These are phyloP conservation scores for Erethizon dorsatum DNA, from an alignment of 2,797 vertebrate genomes.

Conservation along the genomic window DNA sequence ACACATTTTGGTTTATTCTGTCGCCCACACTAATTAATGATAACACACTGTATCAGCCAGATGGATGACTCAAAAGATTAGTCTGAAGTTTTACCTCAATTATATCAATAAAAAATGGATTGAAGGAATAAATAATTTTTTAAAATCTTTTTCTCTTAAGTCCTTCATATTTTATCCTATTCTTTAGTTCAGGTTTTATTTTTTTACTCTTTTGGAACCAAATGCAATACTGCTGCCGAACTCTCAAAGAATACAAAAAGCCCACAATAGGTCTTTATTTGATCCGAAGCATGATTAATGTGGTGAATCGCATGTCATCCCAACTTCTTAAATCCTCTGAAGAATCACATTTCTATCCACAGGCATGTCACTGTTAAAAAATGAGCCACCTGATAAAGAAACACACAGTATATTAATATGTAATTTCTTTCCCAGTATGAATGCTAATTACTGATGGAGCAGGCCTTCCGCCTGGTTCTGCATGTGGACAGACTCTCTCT, in stretches of 20 bases:
- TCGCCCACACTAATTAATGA: conserved; percentile 63
- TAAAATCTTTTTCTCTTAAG: background rate
- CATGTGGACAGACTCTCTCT: conserved; percentile 68
- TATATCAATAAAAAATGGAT: conserved; percentile 50
- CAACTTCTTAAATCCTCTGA: conserved; percentile 83
- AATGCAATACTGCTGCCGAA: conserved; percentile 48
- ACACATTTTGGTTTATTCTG: conserved; percentile 51
- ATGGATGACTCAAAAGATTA: conserved; percentile 50
- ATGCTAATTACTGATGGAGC: conserved; percentile 83
- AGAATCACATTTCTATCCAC: conserved; percentile 82
- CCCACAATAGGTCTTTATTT: conserved; percentile 71
- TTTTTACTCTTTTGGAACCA: conserved; percentile 36
- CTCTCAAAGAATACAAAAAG: conserved; percentile 77
- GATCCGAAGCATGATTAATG: conserved; percentile 80
- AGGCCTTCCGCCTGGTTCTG: conserved; percentile 74
- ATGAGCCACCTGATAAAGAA: conserved; percentile 82
- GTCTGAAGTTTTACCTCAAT: conserved; percentile 63
- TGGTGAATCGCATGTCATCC: conserved; percentile 70
- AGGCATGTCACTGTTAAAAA: conserved; percentile 82
- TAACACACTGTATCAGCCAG: conserved; percentile 37
- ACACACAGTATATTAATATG: conserved; percentile 84
- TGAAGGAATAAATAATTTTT: conserved; percentile 14
- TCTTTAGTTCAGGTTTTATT: conserved; percentile 48
- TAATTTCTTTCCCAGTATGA: conserved; percentile 83
- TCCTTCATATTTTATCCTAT: background rate